Evolutionary conservation across 1,140 invertebrate species (phyloP), one percentile per base, ranked within the genome.

Genomic region (Pemphigus obesinymphae): DNA sequence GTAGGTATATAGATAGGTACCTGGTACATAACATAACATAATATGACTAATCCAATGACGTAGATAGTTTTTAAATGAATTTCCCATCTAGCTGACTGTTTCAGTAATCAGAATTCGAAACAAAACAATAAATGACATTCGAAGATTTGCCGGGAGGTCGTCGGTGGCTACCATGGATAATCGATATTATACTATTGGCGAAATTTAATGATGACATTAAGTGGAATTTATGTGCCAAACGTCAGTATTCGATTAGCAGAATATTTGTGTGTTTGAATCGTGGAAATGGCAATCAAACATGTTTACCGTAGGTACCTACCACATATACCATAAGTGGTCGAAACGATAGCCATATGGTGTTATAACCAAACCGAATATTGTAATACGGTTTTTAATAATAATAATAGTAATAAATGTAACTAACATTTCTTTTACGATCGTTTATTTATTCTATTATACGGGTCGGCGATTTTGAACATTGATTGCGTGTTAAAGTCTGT

Each of bases 1-100:
- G 34, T 26, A 43, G 6, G 10, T 37, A 37, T 66, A 26, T 7
- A n/a, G n/a, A n/a, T n/a, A n/a, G n/a, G n/a, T n/a, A n/a, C n/a
- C n/a, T n/a, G n/a, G n/a, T n/a, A n/a, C n/a, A n/a, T n/a, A n/a
- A n/a, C n/a, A n/a, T n/a, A 5, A 23, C 20, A n/a, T 53, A 53
- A 5, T n/a, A 53, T 7, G 50, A 23, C 20, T 7, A 23, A 53
- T 11, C n/a, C 34, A 43, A 70, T 70, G 68, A 45, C 68, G 68
- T 26, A 70, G 40, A 70, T 70, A 26, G 40, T 70, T 45, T 43
- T 45, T 45, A 45, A 70, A 70, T 34, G n/a, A 78, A 40, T 78
- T 78, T 78, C 45, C 72, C 26, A 20, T 78, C 75, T n/a, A n/a
- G n/a, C n/a, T 7, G 43, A 7, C 43, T 13, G 43, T 40, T 3